Percentiles rank a stretch among this genome's conserved stretches.
phyloP scores from a whole-genome alignment of 2,888 invertebrate species.

The Noctua pronuba region DNA sequence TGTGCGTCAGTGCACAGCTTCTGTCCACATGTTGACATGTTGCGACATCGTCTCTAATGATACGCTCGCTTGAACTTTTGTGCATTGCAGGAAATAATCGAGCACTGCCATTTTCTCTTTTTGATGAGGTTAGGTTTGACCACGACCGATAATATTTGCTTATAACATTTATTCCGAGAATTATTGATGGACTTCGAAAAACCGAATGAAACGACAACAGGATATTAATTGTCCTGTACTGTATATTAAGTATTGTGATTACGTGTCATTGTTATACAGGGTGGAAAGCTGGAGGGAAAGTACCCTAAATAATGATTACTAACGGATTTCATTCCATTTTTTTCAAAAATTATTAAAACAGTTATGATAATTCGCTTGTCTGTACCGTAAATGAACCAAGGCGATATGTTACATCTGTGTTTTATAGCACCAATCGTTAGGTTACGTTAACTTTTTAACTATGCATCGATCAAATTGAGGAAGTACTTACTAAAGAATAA shows the following conservation, averaged over 20 bases:
- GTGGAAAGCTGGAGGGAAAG: neutral
- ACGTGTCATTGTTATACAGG: neutral
- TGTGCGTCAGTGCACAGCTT: constrained; percentile 73
- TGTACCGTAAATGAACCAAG: neutral
- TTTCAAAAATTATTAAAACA: neutral
- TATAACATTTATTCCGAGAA: neutral
- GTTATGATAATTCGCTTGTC: neutral
- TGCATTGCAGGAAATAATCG: constrained; percentile 43
- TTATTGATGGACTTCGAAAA: neutral
- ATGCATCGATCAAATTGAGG: constrained; percentile 1
- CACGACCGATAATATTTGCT: neutral
- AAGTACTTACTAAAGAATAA: neutral
- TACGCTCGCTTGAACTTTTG: constrained; percentile 27
- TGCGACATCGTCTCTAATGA: constrained; percentile 57
- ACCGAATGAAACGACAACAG: neutral
- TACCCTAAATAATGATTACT: neutral
- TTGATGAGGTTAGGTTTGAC: neutral
- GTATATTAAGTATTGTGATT: neutral
- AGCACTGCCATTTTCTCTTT: constrained; percentile 16
- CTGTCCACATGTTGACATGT: constrained; percentile 67
- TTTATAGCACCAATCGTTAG: neutral
- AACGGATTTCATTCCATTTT: neutral
- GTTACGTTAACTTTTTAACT: neutral
- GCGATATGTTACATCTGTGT: neutral
- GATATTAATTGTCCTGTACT: neutral